A percentile compares a stretch with the other conserved stretches of the same genome.
These are phyloP conservation scores for Steinernema hermaphroditum DNA, from an alignment of 2,888 invertebrate species.

Conservation along the genomic window DNA sequence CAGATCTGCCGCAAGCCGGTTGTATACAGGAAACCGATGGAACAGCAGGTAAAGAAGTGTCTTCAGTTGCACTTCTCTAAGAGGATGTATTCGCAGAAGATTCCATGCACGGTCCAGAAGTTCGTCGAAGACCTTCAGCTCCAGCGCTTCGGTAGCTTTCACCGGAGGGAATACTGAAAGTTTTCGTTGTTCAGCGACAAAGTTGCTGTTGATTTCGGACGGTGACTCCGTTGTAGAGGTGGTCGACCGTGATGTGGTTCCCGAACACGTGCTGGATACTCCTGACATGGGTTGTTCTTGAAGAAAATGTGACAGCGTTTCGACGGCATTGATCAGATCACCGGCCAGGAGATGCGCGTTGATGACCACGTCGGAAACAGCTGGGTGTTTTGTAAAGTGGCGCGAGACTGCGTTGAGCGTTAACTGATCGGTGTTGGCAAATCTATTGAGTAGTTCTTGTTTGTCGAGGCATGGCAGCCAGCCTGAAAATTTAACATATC, in stretches of 20 bases:
- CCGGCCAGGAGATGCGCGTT: background rate
- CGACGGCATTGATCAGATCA: conserved; percentile 15
- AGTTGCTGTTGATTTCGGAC: conserved; percentile 12
- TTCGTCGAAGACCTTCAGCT: conserved; percentile 36
- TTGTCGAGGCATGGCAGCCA: conserved; percentile 21
- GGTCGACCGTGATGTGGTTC: background rate
- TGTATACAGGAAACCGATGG: conserved; percentile 42
- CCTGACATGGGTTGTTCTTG: conserved; percentile 13
- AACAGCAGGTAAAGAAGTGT: conserved; percentile 37
- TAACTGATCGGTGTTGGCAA: conserved; percentile 37
- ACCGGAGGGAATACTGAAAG: background rate
- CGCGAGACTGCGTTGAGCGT: conserved; percentile 38
- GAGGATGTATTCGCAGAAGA: conserved; percentile 40
- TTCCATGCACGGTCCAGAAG: conserved; percentile 40
- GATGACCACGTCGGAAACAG: conserved; percentile 24
- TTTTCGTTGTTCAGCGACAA: background rate
- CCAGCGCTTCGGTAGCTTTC: background rate
- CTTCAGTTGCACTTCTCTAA: conserved; percentile 40
- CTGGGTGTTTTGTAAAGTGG: conserved; percentile 37
- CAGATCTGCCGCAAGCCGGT: conserved; percentile 40
- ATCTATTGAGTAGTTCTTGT: conserved; percentile 12
- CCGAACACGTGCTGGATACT: conserved; percentile 14
- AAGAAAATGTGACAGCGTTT: background rate
- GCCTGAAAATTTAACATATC: background rate
- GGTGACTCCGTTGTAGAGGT: background rate